Base-by-base conservation (phyloP, 2,888 invertebrate genomes). In the Chymomyza amoena region DNA sequence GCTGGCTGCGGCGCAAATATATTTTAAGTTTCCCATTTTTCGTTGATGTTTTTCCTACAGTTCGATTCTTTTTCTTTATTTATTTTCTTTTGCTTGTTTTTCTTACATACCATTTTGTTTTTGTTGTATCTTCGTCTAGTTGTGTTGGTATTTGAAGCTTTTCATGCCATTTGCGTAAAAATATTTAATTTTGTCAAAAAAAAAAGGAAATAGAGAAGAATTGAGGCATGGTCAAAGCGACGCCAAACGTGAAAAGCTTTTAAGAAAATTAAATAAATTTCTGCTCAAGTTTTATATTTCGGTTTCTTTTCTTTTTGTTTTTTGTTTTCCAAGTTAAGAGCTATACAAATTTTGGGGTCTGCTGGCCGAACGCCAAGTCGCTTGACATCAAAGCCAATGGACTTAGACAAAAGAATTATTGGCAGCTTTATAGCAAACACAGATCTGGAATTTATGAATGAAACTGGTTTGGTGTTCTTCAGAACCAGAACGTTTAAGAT, bases 201-300 rank as follows among this genome's bases (percentile, higher is more conserved):
- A 45, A 32, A 32, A 32, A 32, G 7, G 32, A 32, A 6, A 25
- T 25, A 36, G 39, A 45, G 59, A 5, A 25, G 61, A 13, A 63
- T 51, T 10, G 28, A 52, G 64, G 68, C 56, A 66, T 57, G 68
- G 67, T 51, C 70, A 61, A 66, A 72, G 69, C 71, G 64, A 73
- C 77, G 74, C 66, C 64, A 64, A 77, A 80, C 69, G 69, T 73
- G 54, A 64, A 78, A 81, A 89, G 89, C 85, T 89, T 85, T 85
- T 76, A 89, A 66, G 73, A 68, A 88, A 87, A 85, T 85, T 80
- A 87, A 87, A 82, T 72, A 72, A 78, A 77, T 81, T n/a, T 45
- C 45, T 50, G 39, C 32, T 32, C 32, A 32, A 32, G 7, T 32
- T 45, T 61, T 15, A 45, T 25, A 18, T 28, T 77, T 69, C 59